Conservation (phyloP, 2,797 vertebrate species). For the Vultur gryphus region DNA sequence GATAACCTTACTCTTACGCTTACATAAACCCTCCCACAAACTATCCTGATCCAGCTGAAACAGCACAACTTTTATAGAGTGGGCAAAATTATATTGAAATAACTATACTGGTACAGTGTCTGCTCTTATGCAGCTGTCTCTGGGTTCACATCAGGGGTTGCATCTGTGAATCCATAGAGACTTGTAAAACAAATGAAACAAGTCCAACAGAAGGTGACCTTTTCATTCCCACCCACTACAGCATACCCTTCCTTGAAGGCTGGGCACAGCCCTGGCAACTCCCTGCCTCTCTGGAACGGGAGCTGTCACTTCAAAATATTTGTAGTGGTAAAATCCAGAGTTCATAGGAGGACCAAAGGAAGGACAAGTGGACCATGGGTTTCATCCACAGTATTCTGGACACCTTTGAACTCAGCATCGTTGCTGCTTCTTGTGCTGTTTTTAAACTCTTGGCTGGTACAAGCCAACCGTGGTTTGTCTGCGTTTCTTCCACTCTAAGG, state of each 20-base stretch:
- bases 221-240: background rate
- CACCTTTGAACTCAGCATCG: background rate
- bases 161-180: background rate
- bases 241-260: background rate
- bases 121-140: background rate
- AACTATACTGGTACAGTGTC: background rate
- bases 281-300: accelerated
- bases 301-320: background rate
- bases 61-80: background rate
- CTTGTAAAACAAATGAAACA: background rate
- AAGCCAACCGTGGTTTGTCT: background rate
- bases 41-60: background rate
- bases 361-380: background rate
- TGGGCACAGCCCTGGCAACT: background rate
- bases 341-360: background rate
- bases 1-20: background rate
- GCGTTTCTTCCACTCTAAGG: background rate
- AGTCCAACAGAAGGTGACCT: background rate
- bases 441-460: background rate
- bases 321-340: background rate
- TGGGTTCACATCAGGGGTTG: background rate
- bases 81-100: background rate
- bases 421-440: accelerated
- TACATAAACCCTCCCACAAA: background rate
- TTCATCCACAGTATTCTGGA: background rate